These are phyloP conservation scores for Falco peregrinus DNA, from an alignment of 2,797 vertebrate species.

Conservation along the genomic window DNA sequence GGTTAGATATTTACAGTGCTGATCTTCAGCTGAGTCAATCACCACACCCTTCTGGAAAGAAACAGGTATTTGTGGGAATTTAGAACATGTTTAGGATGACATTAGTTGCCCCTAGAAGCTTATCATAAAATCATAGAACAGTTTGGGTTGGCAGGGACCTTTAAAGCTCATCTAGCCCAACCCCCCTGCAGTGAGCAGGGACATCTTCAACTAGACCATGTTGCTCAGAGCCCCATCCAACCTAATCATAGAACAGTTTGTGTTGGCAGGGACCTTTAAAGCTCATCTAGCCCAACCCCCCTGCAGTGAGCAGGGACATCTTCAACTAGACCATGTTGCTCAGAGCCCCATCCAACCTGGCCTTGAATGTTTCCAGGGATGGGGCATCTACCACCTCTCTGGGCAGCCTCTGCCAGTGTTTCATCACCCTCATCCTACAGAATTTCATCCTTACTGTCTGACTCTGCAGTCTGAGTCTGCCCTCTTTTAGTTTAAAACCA, in stretches of 20 bases:
- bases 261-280: too few species aligned
- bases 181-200: too few species aligned
- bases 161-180: too few species aligned
- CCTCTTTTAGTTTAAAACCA: background rate
- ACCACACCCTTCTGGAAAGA: background rate
- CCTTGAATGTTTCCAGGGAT: too few species aligned
- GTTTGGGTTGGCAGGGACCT: too few species aligned
- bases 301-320: too few species aligned
- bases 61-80: background rate
- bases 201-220: too few species aligned
- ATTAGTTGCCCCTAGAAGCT: background rate
- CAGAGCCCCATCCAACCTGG: too few species aligned
- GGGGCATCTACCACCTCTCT: too few species aligned
- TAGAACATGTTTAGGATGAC: background rate
- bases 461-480: background rate
- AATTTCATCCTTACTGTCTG: background rate
- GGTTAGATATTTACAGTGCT: background rate
- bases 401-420: background rate
- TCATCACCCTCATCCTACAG: background rate
- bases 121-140: background rate
- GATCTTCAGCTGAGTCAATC: background rate
- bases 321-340: too few species aligned
- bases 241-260: background rate
- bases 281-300: too few species aligned
- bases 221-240: too few species aligned